These are phyloP conservation scores for Rhineura floridana DNA, from an alignment of 2,113 vertebrate genomes.

Conservation along the genomic window DNA sequence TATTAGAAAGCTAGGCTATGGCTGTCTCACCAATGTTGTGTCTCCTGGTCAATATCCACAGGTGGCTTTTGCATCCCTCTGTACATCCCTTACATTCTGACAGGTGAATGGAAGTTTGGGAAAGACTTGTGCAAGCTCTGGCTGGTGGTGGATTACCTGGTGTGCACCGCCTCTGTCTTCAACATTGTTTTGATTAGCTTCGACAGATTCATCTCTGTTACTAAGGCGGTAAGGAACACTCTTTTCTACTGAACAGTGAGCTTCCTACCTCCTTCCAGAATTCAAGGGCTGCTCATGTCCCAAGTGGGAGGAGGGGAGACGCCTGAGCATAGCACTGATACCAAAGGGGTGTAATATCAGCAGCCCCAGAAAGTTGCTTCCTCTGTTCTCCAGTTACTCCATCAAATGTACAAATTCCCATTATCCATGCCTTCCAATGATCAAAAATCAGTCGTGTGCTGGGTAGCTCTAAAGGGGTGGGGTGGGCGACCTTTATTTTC, in stretches of 20 bases:
- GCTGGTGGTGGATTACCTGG: slow-evolving; percentile 78
- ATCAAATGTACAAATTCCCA: neutral
- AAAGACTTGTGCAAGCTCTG: slow-evolving; percentile 76
- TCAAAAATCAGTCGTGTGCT: no score
- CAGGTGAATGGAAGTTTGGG: slow-evolving; percentile 75
- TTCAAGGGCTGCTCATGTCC: neutral
- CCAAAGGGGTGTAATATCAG: no score
- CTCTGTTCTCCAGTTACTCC: neutral
- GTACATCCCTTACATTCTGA: slow-evolving; percentile 79
- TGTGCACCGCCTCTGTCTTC: slow-evolving; percentile 79
- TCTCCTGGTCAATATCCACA: slow-evolving; percentile 38
- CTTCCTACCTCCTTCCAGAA: neutral
- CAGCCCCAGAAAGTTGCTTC: neutral
- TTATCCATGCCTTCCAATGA: neutral
- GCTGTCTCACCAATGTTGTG: neutral
- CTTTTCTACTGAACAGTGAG: neutral
- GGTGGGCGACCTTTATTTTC: no score
- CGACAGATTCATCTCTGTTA: slow-evolving; percentile 78
- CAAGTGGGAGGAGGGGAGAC: no score
- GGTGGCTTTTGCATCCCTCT: slow-evolving; percentile 81
- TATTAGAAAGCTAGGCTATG: neutral
- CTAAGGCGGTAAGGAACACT: slow-evolving; percentile 69
- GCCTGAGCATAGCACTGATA: no score
- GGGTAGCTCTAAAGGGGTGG: neutral
- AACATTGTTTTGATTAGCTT: slow-evolving; percentile 82